phyloP scores from a whole-genome alignment of 2,888 invertebrate genomes.

The Euproctis similis region DNA sequence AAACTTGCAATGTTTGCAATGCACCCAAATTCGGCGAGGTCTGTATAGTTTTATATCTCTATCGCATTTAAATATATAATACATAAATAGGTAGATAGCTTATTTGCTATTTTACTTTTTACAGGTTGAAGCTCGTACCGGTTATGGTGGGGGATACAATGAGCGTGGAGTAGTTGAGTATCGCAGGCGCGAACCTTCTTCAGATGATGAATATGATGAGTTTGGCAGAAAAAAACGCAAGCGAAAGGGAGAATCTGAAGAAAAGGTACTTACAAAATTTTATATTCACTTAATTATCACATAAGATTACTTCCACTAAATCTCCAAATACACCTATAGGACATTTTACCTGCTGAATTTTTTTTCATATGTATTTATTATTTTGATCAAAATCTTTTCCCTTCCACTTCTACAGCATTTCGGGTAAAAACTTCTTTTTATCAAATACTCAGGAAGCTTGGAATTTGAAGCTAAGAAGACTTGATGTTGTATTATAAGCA shows the following conservation, averaged over 20 bases:
- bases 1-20: slow-evolving; percentile 98
- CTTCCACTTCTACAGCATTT: slow-evolving; percentile 19
- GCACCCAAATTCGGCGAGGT: slow-evolving; percentile 98
- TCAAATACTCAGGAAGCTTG: slow-evolving; percentile 55
- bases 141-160: slow-evolving; percentile 94
- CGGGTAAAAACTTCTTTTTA: slow-evolving; percentile 31
- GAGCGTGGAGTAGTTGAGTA: slow-evolving; percentile 98
- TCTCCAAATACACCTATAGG: too few species aligned
- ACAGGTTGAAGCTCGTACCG: slow-evolving; percentile 82
- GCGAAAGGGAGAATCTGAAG: slow-evolving; percentile 46
- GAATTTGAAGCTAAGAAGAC: slow-evolving; percentile 69
- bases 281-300: too few species aligned
- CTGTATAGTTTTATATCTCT: too few species aligned
- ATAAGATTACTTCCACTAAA: too few species aligned
- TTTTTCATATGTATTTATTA: too few species aligned
- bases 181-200: slow-evolving; percentile 88
- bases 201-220: slow-evolving; percentile 98
- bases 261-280: slow-evolving; percentile 15
- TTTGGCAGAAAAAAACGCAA: slow-evolving; percentile 82
- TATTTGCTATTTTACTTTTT: slow-evolving; percentile 17
- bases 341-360: too few species aligned
- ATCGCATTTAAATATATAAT: too few species aligned
- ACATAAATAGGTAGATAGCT: too few species aligned
- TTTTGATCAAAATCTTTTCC: too few species aligned
- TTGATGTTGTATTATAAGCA: slow-evolving; percentile 53